Conservation (phyloP, 2,888 invertebrate species). For the Amaurobius ferox region DNA sequence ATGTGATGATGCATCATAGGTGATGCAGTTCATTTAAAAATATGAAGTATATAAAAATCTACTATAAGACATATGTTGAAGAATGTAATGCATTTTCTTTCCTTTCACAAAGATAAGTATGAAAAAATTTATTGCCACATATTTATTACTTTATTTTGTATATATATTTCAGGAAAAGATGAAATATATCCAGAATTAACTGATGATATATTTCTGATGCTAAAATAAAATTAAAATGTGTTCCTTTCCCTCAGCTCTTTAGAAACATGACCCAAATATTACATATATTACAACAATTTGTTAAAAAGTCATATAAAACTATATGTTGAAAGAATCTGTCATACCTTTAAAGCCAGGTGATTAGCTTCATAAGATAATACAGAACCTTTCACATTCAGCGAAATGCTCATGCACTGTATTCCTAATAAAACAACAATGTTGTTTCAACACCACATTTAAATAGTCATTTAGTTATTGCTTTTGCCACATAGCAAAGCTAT, state of each 20-base stretch:
- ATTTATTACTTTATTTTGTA: constrained; percentile 11
- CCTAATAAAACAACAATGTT: constrained; percentile 43
- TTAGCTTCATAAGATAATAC: constrained; percentile 48
- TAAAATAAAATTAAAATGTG: constrained; percentile 27
- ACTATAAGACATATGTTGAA: constrained; percentile 26
- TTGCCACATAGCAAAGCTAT: constrained; percentile 46
- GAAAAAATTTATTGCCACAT: constrained; percentile 43
- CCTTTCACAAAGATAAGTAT: constrained; percentile 25
- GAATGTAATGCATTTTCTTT: constrained; percentile 1
- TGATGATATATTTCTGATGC: constrained; percentile 27
- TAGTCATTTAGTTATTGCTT: constrained; percentile 67
- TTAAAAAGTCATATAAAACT: constrained; percentile 69
- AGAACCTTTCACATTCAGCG: constrained; percentile 55
- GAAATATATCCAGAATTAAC: neutral
- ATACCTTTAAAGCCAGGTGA: constrained; percentile 37
- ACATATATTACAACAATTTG: constrained; percentile 60
- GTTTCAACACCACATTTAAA: constrained; percentile 59
- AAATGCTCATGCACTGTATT: constrained; percentile 53
- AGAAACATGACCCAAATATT: constrained; percentile 58
- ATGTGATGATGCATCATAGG: neutral
- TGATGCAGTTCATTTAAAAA: constrained; percentile 4
- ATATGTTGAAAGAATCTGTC: constrained; percentile 62
- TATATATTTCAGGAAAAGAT: constrained; percentile 3
- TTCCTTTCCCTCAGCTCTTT: constrained; percentile 12
- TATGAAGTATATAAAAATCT: neutral